Evolutionary conservation across 2,113 vertebrate species (phyloP), one percentile per base, ranked within the genome.

Genomic region (Ondatra zibethicus): DNA sequence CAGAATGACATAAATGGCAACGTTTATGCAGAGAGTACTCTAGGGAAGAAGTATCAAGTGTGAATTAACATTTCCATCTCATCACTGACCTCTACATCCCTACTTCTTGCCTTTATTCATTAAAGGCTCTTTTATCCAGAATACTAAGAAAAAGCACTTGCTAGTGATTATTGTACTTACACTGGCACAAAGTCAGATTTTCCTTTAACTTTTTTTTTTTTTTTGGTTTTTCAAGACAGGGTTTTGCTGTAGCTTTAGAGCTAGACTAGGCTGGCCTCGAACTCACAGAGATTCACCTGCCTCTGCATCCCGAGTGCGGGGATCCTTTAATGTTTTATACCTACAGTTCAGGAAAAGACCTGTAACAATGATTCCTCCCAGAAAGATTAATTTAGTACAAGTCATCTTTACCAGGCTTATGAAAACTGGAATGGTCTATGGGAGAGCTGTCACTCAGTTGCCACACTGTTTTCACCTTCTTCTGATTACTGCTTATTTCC

Each of bases 401-500:
- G 21, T 7, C 4, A 31, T 73, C 25, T 33, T 89, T 89, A 70
- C 99, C 99, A 96, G 97, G 94, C 6, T 7, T 97, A 87, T 98
- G 96, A 87, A 98, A 98, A 91, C 65, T 91, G 89, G 98, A 92
- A 33, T 99, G 99, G 91, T 99, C 99, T 91, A 99, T 98, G 45
- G 99, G 98, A 13, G 98, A 97, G 82, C 88, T 98, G 95, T 99
- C 98, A 76, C 99, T 99, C 91, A 99, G 98, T 96, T 99, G 99
- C 98, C 99, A 99, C 0, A 97, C 97, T 1, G 99, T 99, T 97
- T 98, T 99, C 78, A 99, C 98, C 95, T 99, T 99, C 95, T 98
- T 99, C n/a, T 99, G 99, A 36, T 99, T 99, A 92, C 99, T 99
- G 23, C 98, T 98, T 76, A 99, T 98, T 89, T 99, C 99, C 61